phyloP scores from a whole-genome alignment of 2,113 vertebrate species.

The Peromyscus californicus region DNA sequence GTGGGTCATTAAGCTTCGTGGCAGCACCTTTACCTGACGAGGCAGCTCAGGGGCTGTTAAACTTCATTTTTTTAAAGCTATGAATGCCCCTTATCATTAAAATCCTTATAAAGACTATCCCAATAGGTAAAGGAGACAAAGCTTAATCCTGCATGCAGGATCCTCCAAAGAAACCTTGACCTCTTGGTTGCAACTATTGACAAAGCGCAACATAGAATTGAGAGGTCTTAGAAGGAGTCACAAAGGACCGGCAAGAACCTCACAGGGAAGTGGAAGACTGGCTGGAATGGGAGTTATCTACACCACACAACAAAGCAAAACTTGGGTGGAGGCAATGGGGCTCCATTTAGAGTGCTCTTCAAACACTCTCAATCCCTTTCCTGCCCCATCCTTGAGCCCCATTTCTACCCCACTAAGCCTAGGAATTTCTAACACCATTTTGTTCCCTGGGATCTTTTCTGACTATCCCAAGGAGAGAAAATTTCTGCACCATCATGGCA shows the following conservation, averaged over 20 bases:
- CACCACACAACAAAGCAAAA: background rate
- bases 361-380: background rate
- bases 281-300: background rate
- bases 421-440: background rate
- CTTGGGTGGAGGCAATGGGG: background rate
- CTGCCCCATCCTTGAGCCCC: background rate
- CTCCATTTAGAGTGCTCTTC: background rate
- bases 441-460: background rate
- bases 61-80: constrained; percentile 26
- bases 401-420: background rate
- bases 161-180: background rate
- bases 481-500: background rate
- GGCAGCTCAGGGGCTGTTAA: background rate
- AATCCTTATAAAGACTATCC: background rate
- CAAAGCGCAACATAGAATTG: background rate
- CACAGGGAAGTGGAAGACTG: background rate
- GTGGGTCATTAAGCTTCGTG: background rate
- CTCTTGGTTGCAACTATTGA: background rate
- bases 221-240: background rate
- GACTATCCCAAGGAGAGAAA: background rate
- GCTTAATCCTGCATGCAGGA: background rate
- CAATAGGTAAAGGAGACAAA: background rate
- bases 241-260: background rate
- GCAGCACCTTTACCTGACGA: background rate
- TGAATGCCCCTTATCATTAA: background rate